Percentiles rank a stretch among this genome's conserved stretches.
These are phyloP conservation scores for Nomia melanderi DNA, from an alignment of 1,140 invertebrate species.

Conservation along the genomic window DNA sequence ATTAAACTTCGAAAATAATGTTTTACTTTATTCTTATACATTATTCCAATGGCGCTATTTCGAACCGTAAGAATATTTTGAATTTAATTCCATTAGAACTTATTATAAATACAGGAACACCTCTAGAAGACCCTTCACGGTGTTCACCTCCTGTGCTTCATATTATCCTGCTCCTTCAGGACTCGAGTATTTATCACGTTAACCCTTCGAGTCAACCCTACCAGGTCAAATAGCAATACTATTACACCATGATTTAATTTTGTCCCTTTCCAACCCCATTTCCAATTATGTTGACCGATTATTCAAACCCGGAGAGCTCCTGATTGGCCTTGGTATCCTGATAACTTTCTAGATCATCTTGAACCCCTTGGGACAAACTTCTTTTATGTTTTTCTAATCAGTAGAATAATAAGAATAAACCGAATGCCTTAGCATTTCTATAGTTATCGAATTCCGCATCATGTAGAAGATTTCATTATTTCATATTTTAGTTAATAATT, in stretches of 20 bases:
- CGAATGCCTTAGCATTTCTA: too few species aligned
- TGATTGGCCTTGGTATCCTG: conserved; percentile 56
- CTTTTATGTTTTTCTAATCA: conserved; percentile 64
- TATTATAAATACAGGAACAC: background rate
- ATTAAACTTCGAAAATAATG: too few species aligned
- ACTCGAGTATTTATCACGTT: conserved; percentile 62
- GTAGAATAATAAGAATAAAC: background rate
- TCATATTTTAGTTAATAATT: too few species aligned
- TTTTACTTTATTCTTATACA: too few species aligned
- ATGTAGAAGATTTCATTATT: too few species aligned
- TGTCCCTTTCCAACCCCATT: conserved; percentile 13
- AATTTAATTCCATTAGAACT: too few species aligned
- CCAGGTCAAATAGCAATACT: background rate
- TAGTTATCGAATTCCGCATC: too few species aligned
- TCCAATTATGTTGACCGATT: background rate
- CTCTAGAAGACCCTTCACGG: background rate
- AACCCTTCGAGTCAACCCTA: conserved; percentile 55
- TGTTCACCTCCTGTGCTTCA: background rate
- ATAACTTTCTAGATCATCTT: conserved; percentile 68
- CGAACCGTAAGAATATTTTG: too few species aligned
- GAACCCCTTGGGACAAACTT: conserved; percentile 62
- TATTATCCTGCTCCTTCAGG: conserved; percentile 51
- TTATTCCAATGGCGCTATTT: too few species aligned
- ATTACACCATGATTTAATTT: conserved; percentile 10
- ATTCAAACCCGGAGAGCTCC: conserved; percentile 32